A percentile compares a stretch with the other conserved stretches of the same genome.
Evolutionary conservation across 2,888 invertebrate species (phyloP).

Genomic region (Dryomyza anilis): DNA sequence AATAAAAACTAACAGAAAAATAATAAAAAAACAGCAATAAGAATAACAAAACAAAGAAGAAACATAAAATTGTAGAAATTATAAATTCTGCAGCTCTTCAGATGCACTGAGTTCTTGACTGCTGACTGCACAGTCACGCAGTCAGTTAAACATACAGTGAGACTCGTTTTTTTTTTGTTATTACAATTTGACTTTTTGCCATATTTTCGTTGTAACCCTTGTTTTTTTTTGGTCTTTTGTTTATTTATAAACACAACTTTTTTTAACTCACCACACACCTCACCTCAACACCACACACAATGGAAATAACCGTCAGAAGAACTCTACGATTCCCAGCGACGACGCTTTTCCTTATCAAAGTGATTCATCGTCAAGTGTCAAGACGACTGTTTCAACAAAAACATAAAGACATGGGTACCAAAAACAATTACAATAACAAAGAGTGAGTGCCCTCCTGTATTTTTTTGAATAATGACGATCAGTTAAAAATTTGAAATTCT

Average conservation of each 20-base stretch:
- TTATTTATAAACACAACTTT: no score
- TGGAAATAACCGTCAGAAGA: no score
- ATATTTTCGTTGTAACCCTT: slow-evolving; percentile 1
- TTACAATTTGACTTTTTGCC: no score
- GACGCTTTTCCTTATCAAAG: neutral
- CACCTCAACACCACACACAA: neutral
- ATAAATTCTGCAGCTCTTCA: slow-evolving; percentile 10
- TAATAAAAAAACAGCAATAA: neutral
- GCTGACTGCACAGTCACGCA: neutral
- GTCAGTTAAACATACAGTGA: neutral
- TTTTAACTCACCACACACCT: neutral
- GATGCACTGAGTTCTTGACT: neutral
- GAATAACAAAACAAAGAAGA: neutral
- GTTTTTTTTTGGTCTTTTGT: neutral
- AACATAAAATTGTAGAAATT: slow-evolving; percentile 10
- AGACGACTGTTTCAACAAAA: neutral
- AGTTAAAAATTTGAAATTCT: neutral
- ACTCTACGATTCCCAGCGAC: neutral
- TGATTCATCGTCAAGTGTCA: slow-evolving; percentile 12
- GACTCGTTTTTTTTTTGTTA: no score
- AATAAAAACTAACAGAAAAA: neutral
- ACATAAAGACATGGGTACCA: neutral
- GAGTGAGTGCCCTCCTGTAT: neutral
- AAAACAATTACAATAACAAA: neutral
- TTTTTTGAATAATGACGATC: slow-evolving; percentile 7